Conservation (phyloP, 2,888 invertebrate genomes). For the Amorpha juglandis region DNA sequence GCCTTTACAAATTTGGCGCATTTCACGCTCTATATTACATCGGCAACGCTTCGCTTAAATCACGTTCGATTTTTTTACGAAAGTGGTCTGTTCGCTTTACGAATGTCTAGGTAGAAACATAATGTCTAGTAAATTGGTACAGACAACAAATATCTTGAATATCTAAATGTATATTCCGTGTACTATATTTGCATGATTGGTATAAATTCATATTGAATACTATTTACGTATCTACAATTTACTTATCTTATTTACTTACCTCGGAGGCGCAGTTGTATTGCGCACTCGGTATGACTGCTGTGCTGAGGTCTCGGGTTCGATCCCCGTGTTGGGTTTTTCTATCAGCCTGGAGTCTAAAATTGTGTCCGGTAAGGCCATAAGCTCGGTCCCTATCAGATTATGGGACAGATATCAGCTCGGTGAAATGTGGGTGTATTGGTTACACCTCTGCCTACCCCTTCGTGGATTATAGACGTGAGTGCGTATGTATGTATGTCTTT, state of each 20-base stretch:
- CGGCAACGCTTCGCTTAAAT: conserved; percentile 57
- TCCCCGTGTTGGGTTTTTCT: neutral
- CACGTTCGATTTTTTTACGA: conserved; percentile 50
- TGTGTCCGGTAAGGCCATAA: too few species aligned
- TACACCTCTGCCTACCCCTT: too few species aligned
- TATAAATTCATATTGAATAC: conserved; percentile 30
- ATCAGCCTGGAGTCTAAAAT: too few species aligned
- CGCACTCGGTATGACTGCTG: neutral
- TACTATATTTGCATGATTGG: conserved; percentile 28
- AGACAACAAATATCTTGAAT: conserved; percentile 11
- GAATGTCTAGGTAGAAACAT: conserved; percentile 11
- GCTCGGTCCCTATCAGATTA: too few species aligned
- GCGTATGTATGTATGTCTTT: too few species aligned
- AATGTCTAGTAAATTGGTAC: conserved; percentile 15
- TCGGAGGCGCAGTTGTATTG: neutral
- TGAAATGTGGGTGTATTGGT: too few species aligned
- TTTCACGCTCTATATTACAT: conserved; percentile 60
- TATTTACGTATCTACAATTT: neutral
- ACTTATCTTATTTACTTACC: neutral
- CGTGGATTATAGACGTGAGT: too few species aligned
- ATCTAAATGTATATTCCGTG: neutral
- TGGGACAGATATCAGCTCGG: too few species aligned
- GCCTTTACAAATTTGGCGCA: conserved; percentile 28
- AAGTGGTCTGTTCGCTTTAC: conserved; percentile 19
- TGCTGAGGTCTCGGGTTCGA: neutral